Base-by-base conservation (phyloP, 2,113 vertebrate species). In the Nycticebus coucang region DNA sequence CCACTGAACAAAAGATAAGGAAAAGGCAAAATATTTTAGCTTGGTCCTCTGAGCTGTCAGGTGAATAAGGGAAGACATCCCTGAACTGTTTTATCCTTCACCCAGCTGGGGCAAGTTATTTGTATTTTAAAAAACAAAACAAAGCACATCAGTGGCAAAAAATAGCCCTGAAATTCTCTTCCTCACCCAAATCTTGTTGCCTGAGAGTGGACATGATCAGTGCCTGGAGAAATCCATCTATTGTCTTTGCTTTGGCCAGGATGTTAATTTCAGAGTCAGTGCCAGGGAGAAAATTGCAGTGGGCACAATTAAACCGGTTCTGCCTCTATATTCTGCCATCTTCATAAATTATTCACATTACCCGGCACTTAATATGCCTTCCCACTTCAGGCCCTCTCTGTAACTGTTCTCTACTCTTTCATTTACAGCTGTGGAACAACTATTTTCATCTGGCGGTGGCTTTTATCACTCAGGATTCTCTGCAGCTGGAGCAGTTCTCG, bases 391-490 rank as follows among this genome's bases (percentile, higher is more conserved):
- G 57, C 96, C 93, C 92, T 94, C 96, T 96, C 80, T 89, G 3
- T 98, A 97, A 86, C 92, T 71, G 95, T 95, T 97, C 97, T 87
- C 77, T 94, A 66, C 69, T 95, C 96, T 98, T 97, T 87, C 88
- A 95, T 98, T 98, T 98, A 94, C 98, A 99, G 99, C 98, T 99
- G 93, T 99, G 99, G 99, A 99, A 99, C 98, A 99, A 99, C 98
- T 99, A 99, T 97, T 99, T 99, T 98, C 99, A 99, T 98, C 99
- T 99, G 99, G 99, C 99, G 3, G 99, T 99, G 98, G 99, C 99
- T 83, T 99, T 99, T 97, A 99, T 99, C 98, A 99, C 99, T 93
- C 99, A 99, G 97, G 99, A 99, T 96, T 99, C 99, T 90, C 98
- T 99, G 97, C 99, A 99, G 98, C 99, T 99, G 93, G 99, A 99